Evolutionary conservation across 2,113 vertebrate genomes (phyloP), one percentile per base, ranked within the genome.

Genomic region (Corapipo altera): DNA sequence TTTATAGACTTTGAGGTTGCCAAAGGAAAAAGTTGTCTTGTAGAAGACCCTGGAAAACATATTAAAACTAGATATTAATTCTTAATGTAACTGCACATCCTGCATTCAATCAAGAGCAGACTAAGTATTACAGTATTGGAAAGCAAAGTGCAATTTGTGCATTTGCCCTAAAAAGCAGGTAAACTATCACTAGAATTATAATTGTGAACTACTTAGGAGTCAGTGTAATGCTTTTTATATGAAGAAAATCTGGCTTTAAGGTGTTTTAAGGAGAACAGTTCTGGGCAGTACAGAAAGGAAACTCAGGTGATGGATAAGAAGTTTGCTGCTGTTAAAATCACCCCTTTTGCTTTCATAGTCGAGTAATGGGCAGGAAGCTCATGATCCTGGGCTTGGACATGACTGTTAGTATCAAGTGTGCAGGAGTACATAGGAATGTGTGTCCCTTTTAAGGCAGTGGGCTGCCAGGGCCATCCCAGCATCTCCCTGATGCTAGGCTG

Each of bases 21-120:
- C 77, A 86, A 94, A 94, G 59, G 85, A 91, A 91, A 88, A 89
- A 74, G 59, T 55, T 71, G 48, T 71, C n/a, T 77, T 59, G 35
- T 48, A 28, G 59, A 94, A 39, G 67, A 51, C 59, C 54, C 85
- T 93, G 91, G 65, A 80, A 96, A 95, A 86, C 19, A 30, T 74
- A 93, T 90, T 90, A 90, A 94, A 91, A 83, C 35, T 85, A 61
- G 49, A n/a, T 93, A 88, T 88, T 93, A 80, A 80, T 94, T 93
- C 85, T 91, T 96, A 90, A 93, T 90, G 72, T 43, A 90, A 59
- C 67, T 71, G 39, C 0, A 0, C 55, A 91, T 85, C 30, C 82
- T 88, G 71, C 55, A 77, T 89, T 91, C 78, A 77, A n/a, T 93
- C 78, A 90, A 76, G 72, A 87, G 48, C 72, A 89, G 73, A 54